Percentiles rank a stretch among this genome's conserved stretches.
Evolutionary conservation across 2,888 invertebrate species (phyloP).

Genomic region (Volucella bombylans): DNA sequence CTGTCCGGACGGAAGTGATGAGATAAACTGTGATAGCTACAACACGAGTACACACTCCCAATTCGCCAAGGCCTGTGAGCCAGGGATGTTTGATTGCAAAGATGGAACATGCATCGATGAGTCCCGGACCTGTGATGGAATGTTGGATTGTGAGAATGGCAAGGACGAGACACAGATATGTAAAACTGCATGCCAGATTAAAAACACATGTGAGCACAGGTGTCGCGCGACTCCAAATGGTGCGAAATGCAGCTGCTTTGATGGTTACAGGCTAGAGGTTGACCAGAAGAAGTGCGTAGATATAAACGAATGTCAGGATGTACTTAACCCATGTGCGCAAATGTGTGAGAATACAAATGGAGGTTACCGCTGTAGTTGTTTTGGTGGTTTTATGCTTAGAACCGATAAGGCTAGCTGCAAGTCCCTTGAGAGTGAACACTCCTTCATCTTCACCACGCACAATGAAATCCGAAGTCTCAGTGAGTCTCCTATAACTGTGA

Average conservation of each 20-base stretch:
- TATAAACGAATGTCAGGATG: constrained; percentile 87
- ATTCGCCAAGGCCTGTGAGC: constrained; percentile 77
- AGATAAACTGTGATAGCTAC: constrained; percentile 83
- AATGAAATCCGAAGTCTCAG: constrained; percentile 85
- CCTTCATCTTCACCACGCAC: constrained; percentile 84
- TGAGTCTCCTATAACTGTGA: constrained; percentile 78
- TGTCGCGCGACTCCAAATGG: constrained; percentile 88
- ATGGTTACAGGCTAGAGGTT: constrained; percentile 84
- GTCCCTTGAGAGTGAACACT: constrained; percentile 84
- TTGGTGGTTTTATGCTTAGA: constrained; percentile 82
- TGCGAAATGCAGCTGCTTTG: constrained; percentile 86
- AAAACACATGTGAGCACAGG: constrained; percentile 83
- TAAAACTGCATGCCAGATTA: constrained; percentile 81
- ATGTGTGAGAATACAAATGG: constrained; percentile 81
- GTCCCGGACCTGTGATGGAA: constrained; percentile 86
- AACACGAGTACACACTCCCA: constrained; percentile 74
- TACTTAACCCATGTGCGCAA: constrained; percentile 85
- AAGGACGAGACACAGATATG: constrained; percentile 88
- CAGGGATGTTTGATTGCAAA: constrained; percentile 84
- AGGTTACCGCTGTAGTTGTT: constrained; percentile 80
- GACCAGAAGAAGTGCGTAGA: constrained; percentile 86
- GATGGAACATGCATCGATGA: constrained; percentile 87
- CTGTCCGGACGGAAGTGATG: constrained; percentile 89
- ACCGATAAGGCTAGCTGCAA: constrained; percentile 87
- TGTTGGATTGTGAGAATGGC: constrained; percentile 86